phyloP scores from a whole-genome alignment of 2,888 invertebrate genomes.

The Liodrosophila aerea region DNA sequence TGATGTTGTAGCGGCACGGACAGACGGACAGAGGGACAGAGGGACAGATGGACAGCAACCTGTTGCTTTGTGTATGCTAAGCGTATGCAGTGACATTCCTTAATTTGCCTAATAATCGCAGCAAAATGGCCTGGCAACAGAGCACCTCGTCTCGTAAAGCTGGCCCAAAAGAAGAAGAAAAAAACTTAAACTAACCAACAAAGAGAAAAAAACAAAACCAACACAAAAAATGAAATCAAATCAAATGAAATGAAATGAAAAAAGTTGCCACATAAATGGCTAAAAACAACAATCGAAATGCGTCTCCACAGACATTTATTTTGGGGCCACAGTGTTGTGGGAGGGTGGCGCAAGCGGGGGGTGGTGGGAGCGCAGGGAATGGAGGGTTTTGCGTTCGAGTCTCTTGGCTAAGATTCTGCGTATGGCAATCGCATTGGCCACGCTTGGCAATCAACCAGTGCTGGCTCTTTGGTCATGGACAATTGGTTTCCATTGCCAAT shows the following conservation, averaged over 20 bases:
- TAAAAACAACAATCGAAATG: conserved; percentile 44
- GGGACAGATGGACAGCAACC: conserved; percentile 42
- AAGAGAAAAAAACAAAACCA: not conserved
- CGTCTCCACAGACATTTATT: conserved; percentile 20
- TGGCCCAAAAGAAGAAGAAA: not conserved
- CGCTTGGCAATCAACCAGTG: conserved; percentile 57
- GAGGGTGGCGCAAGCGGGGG: too few species aligned
- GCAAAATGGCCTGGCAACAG: conserved; percentile 66
- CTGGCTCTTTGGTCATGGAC: conserved; percentile 46
- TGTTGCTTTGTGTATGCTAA: conserved; percentile 74
- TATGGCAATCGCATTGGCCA: conserved; percentile 52
- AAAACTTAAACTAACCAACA: conserved; percentile 12
- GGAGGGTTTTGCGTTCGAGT: too few species aligned
- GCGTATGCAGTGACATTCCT: conserved; percentile 70
- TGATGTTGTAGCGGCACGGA: conserved; percentile 22
- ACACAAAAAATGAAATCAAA: not conserved
- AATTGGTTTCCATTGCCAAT: conserved; percentile 46
- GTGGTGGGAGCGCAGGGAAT: too few species aligned
- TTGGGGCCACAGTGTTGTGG: conserved; percentile 18
- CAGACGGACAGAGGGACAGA: not conserved
- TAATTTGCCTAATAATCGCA: conserved; percentile 72
- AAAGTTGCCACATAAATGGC: conserved; percentile 39
- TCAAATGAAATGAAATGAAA: conserved; percentile 7
- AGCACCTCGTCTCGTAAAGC: conserved; percentile 11
- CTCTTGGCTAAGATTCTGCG: conserved; percentile 13